Base-by-base conservation (phyloP, 2,113 vertebrate species). In the Tilapia sparmanii region DNA sequence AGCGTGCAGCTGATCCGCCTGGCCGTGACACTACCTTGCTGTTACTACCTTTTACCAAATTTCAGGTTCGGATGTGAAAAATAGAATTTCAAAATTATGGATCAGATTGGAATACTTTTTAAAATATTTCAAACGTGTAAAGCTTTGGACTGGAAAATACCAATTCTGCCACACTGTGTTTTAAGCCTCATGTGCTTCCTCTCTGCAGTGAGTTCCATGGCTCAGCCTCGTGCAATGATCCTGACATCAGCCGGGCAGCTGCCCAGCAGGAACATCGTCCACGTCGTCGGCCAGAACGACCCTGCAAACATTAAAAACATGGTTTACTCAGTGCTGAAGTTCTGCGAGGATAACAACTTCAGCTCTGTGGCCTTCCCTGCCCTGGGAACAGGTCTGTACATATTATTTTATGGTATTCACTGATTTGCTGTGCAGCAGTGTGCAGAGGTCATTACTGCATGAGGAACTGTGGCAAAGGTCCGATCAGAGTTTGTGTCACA, bases 361-460 rank as follows among this genome's bases (percentile, higher is more conserved):
- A 71, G 15, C 0, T 97, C 98, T 0, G 93, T 98, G 3, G 93
- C 97, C 54, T 97, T 99, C 83, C 98, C 98, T 0, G 98, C 98
- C n/a, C 96, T 99, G 84, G 98, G 98, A 92, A 98, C 98, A 98
- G 98, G 98, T 98, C 73, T 19, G 89, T 71, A 10, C 19, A 24
- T 13, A 40, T 35, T 38, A 59, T 26, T 2, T 8, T 66, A n/a
- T 66, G 18, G 4, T 3, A 7, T 57, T 57, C 55, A 29, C 55
- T 57, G 7, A 59, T 35, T 66, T 0, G 1, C 50, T 52, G 18
- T 52, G 50, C 13, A 42, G 38, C 53, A 8, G 22, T 55, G 50
- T 52, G 22, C 22, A 24, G 53, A 24, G 6, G 12, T 57, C 59
- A 0, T 63, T 35, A 35, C 59, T 63, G 9, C 18, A 35, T 7